Base-by-base conservation (phyloP, 2,797 vertebrate genomes). In the Sebastes reedi region DNA sequence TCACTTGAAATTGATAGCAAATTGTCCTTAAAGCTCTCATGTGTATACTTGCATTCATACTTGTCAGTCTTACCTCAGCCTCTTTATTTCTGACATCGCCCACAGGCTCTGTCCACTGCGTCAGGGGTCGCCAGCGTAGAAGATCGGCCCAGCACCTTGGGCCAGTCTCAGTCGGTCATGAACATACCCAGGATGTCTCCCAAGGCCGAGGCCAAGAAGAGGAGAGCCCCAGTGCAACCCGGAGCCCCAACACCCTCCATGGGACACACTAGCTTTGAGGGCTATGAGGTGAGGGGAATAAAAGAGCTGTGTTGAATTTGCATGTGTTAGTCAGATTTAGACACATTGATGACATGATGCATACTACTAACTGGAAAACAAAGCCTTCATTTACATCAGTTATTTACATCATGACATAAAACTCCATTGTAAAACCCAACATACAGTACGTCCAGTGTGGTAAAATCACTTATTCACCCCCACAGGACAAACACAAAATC, bases 191-290 rank as follows among this genome's bases (percentile, higher is more conserved):
- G 94, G 81, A 90, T 95, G 84, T 93, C 96, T 69, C 93, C 94
- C 71, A 97, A 95, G 56, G 87, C 92, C n/a, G 95, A 98, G 71
- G 88, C 94, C 69, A 99, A 99, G 82, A 99, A 99, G 85, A 96
- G 97, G 30, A 96, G 96, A 58, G 98, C 98, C 7, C 98, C 97
- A 5, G 95, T 92, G 54, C 97, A 97, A 0, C 97, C 97, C 0
- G 85, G 71, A 67, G 66, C 73, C n/a, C 79, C 74, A 10, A 79
- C 81, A 65, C 74, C 88, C 68, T 69, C 66, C 24, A 55, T 81
- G 75, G 82, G 46, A 67, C 72, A 90, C 29, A n/a, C 74, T 36
- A 58, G 54, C 65, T 80, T 67, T 65, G 92, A 90, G 12, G 62
- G 32, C 76, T 83, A 83, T 77, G 96, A 97, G 97, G 97, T 99